These are phyloP conservation scores for Daptonema setosum DNA, from an alignment of 2,888 invertebrate species.

Conservation along the genomic window DNA sequence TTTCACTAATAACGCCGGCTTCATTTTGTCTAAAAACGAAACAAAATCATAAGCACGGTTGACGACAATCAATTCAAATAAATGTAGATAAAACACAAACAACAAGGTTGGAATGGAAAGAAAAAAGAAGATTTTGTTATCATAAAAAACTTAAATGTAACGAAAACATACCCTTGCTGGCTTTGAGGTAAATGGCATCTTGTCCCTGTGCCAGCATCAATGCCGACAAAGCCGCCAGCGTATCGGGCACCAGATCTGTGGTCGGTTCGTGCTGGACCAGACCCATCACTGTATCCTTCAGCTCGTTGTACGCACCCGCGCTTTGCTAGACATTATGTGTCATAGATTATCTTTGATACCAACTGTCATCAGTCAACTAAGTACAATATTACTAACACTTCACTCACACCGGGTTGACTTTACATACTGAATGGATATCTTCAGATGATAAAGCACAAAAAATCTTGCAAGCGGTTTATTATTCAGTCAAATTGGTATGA, in stretches of 20 bases:
- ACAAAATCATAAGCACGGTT: constrained; percentile 17
- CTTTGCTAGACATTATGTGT: too few species aligned
- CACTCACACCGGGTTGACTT: too few species aligned
- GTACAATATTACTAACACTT: too few species aligned
- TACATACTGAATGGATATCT: too few species aligned
- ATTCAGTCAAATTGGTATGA: too few species aligned
- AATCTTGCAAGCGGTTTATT: too few species aligned
- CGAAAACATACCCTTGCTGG: constrained; percentile 33
- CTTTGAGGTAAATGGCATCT: constrained; percentile 84
- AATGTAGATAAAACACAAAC: constrained; percentile 1
- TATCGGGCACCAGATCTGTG: constrained; percentile 77
- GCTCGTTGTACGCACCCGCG: constrained; percentile 62
- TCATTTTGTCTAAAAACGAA: constrained; percentile 95
- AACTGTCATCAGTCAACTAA: too few species aligned
- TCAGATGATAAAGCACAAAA: too few species aligned
- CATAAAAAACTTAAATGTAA: neutral
- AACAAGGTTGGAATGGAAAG: too few species aligned
- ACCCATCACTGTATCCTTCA: constrained; percentile 45
- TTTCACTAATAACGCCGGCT: constrained; percentile 70
- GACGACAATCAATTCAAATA: constrained; percentile 2
- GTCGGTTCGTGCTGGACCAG: constrained; percentile 83
- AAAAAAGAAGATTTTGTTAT: neutral
- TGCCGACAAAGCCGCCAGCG: constrained; percentile 57
- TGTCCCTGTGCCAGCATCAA: constrained; percentile 94
- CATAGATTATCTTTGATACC: neutral